phyloP scores from a whole-genome alignment of 2,113 vertebrate genomes.

The Trochalopteron elliotii region DNA sequence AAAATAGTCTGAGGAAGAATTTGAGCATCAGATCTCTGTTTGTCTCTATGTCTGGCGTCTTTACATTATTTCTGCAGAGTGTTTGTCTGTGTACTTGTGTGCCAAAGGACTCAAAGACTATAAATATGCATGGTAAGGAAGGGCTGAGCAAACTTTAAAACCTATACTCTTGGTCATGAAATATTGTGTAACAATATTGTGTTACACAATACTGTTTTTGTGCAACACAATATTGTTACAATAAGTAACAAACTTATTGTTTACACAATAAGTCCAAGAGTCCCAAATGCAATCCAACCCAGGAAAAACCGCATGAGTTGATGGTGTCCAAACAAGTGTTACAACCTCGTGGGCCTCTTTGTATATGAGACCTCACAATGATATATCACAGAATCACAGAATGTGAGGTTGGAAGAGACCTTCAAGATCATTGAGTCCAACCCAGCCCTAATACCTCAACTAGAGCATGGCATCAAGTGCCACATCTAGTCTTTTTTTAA shows the following conservation, averaged over 20 bases:
- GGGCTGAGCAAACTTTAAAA: background rate
- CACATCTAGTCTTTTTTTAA: too few species aligned
- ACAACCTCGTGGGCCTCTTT: rapidly evolving
- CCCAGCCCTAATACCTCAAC: too few species aligned
- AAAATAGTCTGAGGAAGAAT: background rate
- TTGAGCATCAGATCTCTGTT: background rate
- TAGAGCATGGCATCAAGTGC: too few species aligned
- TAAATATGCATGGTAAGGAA: background rate
- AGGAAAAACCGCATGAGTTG: background rate
- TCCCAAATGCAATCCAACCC: background rate
- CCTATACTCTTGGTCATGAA: background rate
- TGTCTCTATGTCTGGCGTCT: background rate
- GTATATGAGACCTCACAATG: rapidly evolving
- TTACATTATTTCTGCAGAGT: background rate
- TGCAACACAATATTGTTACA: too few species aligned
- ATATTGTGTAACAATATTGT: background rate
- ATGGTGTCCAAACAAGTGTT: background rate
- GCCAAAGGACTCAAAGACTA: background rate
- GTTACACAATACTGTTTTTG: too few species aligned
- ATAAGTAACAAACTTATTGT: too few species aligned
- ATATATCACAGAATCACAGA: too few species aligned
- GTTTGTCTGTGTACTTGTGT: background rate
- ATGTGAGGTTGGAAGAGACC: too few species aligned
- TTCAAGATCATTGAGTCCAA: too few species aligned
- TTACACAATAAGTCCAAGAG: too few species aligned